Evolutionary conservation across 2,113 vertebrate species (phyloP), one percentile per base, ranked within the genome.

Genomic region (Gopherus flavomarginatus): DNA sequence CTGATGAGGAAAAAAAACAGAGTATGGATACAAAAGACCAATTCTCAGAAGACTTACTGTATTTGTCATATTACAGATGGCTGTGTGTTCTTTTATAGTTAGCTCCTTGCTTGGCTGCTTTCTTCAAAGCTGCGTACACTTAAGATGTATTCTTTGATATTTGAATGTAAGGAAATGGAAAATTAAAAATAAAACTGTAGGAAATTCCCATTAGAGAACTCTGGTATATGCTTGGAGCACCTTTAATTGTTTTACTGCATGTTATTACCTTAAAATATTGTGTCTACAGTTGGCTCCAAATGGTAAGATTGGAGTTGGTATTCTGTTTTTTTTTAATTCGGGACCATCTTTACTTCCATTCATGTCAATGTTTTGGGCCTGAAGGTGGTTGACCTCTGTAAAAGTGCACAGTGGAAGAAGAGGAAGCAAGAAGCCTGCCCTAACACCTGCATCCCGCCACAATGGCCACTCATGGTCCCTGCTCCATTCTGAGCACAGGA

Each of bases 101-200:
- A 85, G 95, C 92, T 96, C 94, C 93, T 96, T 97, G 90, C 94
- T 94, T 95, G 95, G 95, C 83, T 90, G 81, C 42, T 91, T 94
- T 97, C 93, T 97, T 97, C 96, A 97, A 97, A 97, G 96, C 87
- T 0, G 0, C 31, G 27, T 85, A 54, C 5, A 3, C 86, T 93
- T 95, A 47, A 92, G 94, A 95, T 83, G 94, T 93, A 96, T 97
- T 97, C 94, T 97, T 97, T 94, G 91, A 91, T 91, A 97, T 96
- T 96, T 97, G 92, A 97, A 97, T 97, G 96, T 96, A 97, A 97
- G 96, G 96, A 97, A 97, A 97, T 97, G 96, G 96, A 97, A 97
- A 96, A 97, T 96, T 94, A 97, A 96, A 97, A 97, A 95, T 97
- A 97, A 97, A 96, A 97, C 94, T 93, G 91, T 38, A 96, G 82